Base-by-base conservation (phyloP, 2,797 vertebrate species). In the Oreortyx pictus region DNA sequence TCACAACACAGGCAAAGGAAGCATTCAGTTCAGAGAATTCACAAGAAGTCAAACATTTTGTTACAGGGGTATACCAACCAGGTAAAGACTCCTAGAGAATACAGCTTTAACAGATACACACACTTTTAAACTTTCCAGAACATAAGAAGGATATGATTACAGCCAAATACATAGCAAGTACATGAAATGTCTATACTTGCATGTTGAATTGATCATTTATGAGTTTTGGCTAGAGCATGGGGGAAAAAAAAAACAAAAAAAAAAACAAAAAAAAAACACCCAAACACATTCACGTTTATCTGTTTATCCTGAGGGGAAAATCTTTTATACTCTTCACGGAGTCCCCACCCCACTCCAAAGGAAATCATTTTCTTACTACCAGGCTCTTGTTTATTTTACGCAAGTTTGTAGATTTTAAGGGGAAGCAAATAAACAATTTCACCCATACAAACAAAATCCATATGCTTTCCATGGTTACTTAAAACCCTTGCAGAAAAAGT, bases 151-250 rank as follows among this genome's bases (percentile, higher is more conserved):
- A 31, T 44, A 29, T 29, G 33, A 60, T 33, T 65, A 52, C 10
- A 52, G n/a, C 16, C 41, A 86, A 64, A n/a, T 20, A n/a, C 54
- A 33, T 14, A 13, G 11, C 7, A 6, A 56, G 54, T n/a, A 56
- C 12, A 20, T n/a, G 0, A 86, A 75, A 75, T 9, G 14, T 41
- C 66, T 82, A 43, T 7, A 33, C 23, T 25, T 0, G 0, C 16
- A 33, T 54, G 23, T 57, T 39, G 75, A 43, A 52, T 10, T 13
- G 23, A 83, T 77, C 13, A 22, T 59, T 8, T 22, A 13, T 0
- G 9, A 80, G 33, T 65, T 83, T 41, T 31, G 20, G 14, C 77
- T 52, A 18, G 15, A 52, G 27, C 27, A 29, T 27, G 14, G 25
- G 25, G 49, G 7, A 27, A 15, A 10, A 37, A 37, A 27, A 15